phyloP scores from a whole-genome alignment of 2,888 invertebrate species.

The Tipula lateralis region DNA sequence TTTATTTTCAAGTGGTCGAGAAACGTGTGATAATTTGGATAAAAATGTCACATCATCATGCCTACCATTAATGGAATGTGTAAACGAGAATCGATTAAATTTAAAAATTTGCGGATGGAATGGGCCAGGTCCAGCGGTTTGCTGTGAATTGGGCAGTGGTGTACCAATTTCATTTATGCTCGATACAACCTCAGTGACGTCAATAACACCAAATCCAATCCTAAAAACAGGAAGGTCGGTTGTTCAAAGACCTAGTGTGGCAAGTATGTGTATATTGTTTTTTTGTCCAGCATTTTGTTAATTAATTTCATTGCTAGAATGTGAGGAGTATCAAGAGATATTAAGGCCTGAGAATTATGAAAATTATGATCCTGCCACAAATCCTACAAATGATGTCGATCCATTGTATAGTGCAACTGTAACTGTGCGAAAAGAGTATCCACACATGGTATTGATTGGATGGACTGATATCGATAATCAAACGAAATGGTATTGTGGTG shows the following conservation, averaged over 20 bases:
- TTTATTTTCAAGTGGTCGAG: too few species aligned
- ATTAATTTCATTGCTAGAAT: neutral
- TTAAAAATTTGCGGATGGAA: neutral
- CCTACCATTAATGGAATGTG: neutral
- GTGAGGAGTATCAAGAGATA: neutral
- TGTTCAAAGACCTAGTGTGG: neutral
- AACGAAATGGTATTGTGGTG: neutral
- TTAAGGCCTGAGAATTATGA: neutral
- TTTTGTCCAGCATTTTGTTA: neutral
- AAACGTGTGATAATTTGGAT: too few species aligned
- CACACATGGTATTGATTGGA: slow-evolving; percentile 20
- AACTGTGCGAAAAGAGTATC: neutral
- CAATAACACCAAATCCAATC: neutral
- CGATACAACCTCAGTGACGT: neutral
- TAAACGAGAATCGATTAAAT: neutral
- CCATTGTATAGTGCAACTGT: neutral
- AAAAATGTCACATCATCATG: too few species aligned
- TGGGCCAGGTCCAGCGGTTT: neutral
- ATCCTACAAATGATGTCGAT: too few species aligned
- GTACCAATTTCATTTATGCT: neutral
- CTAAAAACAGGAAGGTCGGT: neutral
- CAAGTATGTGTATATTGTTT: neutral
- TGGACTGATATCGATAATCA: neutral
- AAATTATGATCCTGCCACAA: too few species aligned
- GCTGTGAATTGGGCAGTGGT: neutral